phyloP scores from a whole-genome alignment of 2,888 invertebrate species.

The Allygus modestus region DNA sequence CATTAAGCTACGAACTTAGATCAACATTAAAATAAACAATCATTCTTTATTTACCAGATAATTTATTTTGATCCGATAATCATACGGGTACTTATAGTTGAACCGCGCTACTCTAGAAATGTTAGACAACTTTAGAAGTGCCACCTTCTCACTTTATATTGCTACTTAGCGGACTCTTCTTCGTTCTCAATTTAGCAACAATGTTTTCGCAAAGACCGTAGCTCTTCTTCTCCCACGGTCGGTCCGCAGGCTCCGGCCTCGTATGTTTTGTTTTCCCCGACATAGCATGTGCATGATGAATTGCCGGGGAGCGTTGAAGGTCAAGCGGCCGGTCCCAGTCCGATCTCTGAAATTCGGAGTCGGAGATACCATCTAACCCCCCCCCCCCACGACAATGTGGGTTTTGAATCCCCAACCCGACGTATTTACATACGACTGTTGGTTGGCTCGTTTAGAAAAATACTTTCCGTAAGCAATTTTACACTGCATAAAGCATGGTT shows the following conservation, averaged over 20 bases:
- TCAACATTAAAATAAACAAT: too few species aligned
- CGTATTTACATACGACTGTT: slow-evolving; percentile 34
- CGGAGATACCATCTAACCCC: slow-evolving; percentile 43
- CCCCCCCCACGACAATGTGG: slow-evolving; percentile 47
- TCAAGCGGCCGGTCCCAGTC: slow-evolving; percentile 35
- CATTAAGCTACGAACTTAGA: too few species aligned
- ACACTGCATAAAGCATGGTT: too few species aligned
- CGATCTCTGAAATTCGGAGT: slow-evolving; percentile 48
- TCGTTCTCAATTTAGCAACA: not conserved
- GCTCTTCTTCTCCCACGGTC: not conserved
- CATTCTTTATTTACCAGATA: too few species aligned
- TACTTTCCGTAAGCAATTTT: too few species aligned
- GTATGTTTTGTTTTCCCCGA: slow-evolving; percentile 47
- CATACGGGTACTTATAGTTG: too few species aligned
- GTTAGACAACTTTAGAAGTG: too few species aligned
- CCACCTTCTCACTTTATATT: too few species aligned
- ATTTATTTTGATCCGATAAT: too few species aligned
- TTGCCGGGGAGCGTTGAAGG: slow-evolving; percentile 26
- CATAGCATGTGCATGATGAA: slow-evolving; percentile 49
- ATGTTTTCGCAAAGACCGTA: slow-evolving; percentile 41
- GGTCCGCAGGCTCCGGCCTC: slow-evolving; percentile 29
- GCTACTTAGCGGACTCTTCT: not conserved
- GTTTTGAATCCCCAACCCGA: slow-evolving; percentile 41
- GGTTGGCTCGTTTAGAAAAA: not conserved
- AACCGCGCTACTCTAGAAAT: too few species aligned